Percentiles rank a stretch among this genome's conserved stretches.
These are phyloP conservation scores for Tridacna gigas DNA, from an alignment of 2,888 invertebrate genomes.

Conservation along the genomic window DNA sequence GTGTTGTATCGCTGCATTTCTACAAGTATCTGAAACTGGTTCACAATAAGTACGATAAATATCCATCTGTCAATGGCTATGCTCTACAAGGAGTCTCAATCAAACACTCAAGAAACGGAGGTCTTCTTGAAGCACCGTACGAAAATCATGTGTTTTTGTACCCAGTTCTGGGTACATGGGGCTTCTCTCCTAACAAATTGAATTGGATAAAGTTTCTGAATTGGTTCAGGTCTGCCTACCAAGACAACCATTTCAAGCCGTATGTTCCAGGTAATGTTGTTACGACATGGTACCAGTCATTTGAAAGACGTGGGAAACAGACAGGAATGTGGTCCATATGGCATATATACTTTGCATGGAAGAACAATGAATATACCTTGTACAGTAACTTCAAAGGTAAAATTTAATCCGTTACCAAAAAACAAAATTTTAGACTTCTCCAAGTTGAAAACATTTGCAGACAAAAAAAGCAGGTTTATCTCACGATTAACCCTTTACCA, in stretches of 20 bases:
- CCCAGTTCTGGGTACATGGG: slow-evolving; percentile 76
- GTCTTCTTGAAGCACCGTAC: slow-evolving; percentile 52
- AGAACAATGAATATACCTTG: slow-evolving; percentile 67
- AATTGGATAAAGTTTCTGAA: slow-evolving; percentile 70
- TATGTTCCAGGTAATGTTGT: slow-evolving; percentile 72
- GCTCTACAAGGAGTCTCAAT: slow-evolving; percentile 70
- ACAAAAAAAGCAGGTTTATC: too few relatives aligned
- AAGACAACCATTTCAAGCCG: slow-evolving; percentile 67
- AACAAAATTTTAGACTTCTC: not conserved
- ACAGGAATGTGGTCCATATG: slow-evolving; percentile 80
- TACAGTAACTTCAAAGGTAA: slow-evolving; percentile 68
- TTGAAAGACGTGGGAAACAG: slow-evolving; percentile 55
- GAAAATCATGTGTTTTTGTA: slow-evolving; percentile 67
- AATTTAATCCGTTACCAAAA: not conserved
- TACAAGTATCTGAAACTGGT: slow-evolving; percentile 76
- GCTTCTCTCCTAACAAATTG: slow-evolving; percentile 71
- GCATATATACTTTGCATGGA: slow-evolving; percentile 76
- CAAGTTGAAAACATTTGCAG: too few relatives aligned
- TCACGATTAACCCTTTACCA: not conserved
- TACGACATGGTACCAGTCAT: slow-evolving; percentile 72
- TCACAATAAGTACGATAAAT: slow-evolving; percentile 68
- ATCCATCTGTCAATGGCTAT: slow-evolving; percentile 69
- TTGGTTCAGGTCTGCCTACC: slow-evolving; percentile 65
- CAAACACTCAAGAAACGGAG: slow-evolving; percentile 57
- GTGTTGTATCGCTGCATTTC: slow-evolving; percentile 73